Evolutionary conservation across 2,797 vertebrate genomes (phyloP), one percentile per base, ranked within the genome.

Genomic region (Parauchenoglanis ngamensis): DNA sequence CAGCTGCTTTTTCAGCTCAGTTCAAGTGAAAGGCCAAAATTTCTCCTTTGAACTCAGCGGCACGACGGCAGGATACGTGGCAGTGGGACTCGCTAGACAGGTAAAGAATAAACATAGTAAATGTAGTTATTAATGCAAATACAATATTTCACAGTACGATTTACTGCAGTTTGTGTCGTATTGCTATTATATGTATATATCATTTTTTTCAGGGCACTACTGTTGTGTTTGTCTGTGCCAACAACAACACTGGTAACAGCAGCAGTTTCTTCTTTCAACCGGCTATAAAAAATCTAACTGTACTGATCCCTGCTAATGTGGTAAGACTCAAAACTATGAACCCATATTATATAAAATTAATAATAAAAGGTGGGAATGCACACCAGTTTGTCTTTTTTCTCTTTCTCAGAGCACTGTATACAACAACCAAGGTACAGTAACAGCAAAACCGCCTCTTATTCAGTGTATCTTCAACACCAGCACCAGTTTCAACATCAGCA

Each of bases 391-490:
- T 52, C 11, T 73, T 59, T 19, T 31, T 10, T 61, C 12, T 25
- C 10, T 61, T 75, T 28, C 21, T 31, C 40, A 85, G 84, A 12
- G 19, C 35, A 59, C 70, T 25, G 46, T 67, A 10, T 28, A 23
- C 73, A 77, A 3, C 10, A 15, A 10, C n/a, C 46, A 76, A 10
- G 86, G 86, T 40, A 25, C 1, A 13, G 72, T 83, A 49, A 2
- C 15, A 17, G 2, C 17, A 25, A 81, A 72, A 3, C 86, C 25
- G 59, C 75, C 2, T 59, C 21, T 52, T 7, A 25, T 87, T 63
- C 72, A 77, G 61, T 87, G 80, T 57, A 31, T 49, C 46, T 87
- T 87, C 61, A 87, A 77, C 49, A 76, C 72, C 67, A 67, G 8
- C 28, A 28, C 11, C 31, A 35, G 7, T 35, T 83, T 83, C 44